Conservation (phyloP, 2,797 vertebrate genomes). For the Microcaecilia unicolor region DNA sequence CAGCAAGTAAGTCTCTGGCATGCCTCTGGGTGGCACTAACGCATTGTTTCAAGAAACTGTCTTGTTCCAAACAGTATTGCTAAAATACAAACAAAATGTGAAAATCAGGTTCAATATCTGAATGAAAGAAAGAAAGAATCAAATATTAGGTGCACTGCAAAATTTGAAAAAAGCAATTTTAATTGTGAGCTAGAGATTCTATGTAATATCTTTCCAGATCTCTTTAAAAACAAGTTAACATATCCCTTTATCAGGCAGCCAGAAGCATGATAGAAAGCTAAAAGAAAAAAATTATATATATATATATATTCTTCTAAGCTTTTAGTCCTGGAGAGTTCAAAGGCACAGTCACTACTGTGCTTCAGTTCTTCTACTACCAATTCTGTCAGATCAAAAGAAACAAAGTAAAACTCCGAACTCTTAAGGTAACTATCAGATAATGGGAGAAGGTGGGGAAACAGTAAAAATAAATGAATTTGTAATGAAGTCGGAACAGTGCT, state of each 20-base stretch:
- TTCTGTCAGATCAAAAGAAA: conserved; percentile 35
- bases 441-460: conserved; percentile 22
- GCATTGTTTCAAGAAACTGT: too few species aligned
- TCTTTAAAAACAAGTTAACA: conserved; percentile 36
- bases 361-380: conserved; percentile 25
- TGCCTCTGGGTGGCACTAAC: conserved; percentile 42
- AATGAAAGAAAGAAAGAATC: conserved; percentile 2
- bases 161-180: not conserved
- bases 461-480: conserved; percentile 17
- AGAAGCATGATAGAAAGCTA: conserved; percentile 10
- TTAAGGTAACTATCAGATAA: conserved; percentile 36
- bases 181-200: conserved; percentile 2
- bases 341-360: conserved; percentile 30
- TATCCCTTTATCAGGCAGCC: conserved; percentile 18
- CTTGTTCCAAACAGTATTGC: too few species aligned
- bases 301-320: conserved; percentile 45
- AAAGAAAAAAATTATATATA: too few species aligned
- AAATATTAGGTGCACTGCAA: conserved; percentile 19
- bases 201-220: conserved; percentile 6
- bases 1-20: rapidly evolving
- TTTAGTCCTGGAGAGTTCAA: conserved; percentile 55
- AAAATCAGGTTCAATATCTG: conserved; percentile 1
- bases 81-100: too few species aligned
- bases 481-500: conserved; percentile 4
- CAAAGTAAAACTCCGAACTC: conserved; percentile 23